Percentiles rank a stretch among this genome's conserved stretches.
Conservation (phyloP, 2,113 vertebrate genomes). For the Chaetodon trifascialis region DNA sequence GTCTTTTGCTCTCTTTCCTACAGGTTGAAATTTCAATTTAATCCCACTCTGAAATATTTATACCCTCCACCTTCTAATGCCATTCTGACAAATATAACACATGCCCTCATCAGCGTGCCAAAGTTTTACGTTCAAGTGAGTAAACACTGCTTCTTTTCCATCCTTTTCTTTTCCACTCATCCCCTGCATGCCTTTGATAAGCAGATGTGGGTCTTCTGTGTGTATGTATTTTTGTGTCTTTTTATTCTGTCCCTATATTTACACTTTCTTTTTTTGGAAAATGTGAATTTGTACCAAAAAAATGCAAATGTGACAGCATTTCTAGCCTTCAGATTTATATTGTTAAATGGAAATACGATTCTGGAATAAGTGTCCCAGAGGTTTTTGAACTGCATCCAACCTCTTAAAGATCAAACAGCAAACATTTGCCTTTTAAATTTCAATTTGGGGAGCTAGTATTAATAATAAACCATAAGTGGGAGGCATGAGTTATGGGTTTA, state of each 20-base stretch:
- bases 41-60: slow-evolving; percentile 95
- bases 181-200: slow-evolving; percentile 3
- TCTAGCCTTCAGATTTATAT: slow-evolving; percentile 24
- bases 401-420: slow-evolving; percentile 79
- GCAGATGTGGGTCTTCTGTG: slow-evolving; percentile 1
- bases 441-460: slow-evolving; percentile 74
- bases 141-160: slow-evolving; percentile 28
- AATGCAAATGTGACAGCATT: slow-evolving; percentile 26
- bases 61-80: slow-evolving; percentile 94
- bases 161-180: neutral
- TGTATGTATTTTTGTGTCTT: neutral
- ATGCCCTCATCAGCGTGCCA: slow-evolving; percentile 93
- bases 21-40: slow-evolving; percentile 94
- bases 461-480: slow-evolving; percentile 79
- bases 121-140: slow-evolving; percentile 98
- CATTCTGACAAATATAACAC: slow-evolving; percentile 93
- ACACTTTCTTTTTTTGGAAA: slow-evolving; percentile 9
- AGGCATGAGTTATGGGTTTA: slow-evolving; percentile 81
- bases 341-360: slow-evolving; percentile 51
- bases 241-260: neutral
- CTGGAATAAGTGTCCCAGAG: slow-evolving; percentile 53
- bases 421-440: slow-evolving; percentile 79
- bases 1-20: slow-evolving; percentile 30
- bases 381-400: slow-evolving; percentile 66
- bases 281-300: slow-evolving; percentile 8